A percentile compares a stretch with the other conserved stretches of the same genome.
Conservation (phyloP, 2,888 invertebrate species). For the Diplolepis rosae region DNA sequence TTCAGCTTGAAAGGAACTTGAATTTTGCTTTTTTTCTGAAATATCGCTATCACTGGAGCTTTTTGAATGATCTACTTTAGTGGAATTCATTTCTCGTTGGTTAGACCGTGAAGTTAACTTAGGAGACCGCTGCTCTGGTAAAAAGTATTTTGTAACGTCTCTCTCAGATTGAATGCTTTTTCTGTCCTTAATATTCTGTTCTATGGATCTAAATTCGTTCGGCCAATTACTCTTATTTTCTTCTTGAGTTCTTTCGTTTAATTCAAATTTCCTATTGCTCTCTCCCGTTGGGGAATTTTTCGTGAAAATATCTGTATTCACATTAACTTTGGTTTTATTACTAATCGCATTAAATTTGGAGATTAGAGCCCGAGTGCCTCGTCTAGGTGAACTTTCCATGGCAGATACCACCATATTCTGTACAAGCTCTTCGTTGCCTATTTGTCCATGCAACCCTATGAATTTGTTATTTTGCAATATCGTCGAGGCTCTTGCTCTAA, state of each 20-base stretch:
- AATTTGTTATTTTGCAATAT: constrained; percentile 51
- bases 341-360: constrained; percentile 80
- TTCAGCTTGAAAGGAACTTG: neutral
- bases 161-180: constrained; percentile 25
- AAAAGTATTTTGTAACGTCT: constrained; percentile 64
- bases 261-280: constrained; percentile 12
- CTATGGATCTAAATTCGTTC: neutral
- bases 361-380: constrained; percentile 76
- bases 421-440: constrained; percentile 58
- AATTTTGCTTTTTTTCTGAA: neutral
- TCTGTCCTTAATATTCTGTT: neutral
- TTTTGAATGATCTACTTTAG: neutral
- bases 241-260: constrained; percentile 24
- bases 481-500: constrained; percentile 62
- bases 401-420: constrained; percentile 63
- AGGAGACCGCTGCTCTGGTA: constrained; percentile 49
- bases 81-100: neutral
- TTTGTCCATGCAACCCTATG: constrained; percentile 48
- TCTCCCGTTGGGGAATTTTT: constrained; percentile 65
- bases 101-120: constrained; percentile 37
- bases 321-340: constrained; percentile 76
- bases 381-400: constrained; percentile 63
- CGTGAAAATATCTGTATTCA: constrained; percentile 75
- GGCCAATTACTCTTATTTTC: neutral
- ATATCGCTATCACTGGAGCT: neutral